phyloP scores from a whole-genome alignment of 2,113 vertebrate species.

The Pangasianodon hypophthalmus region DNA sequence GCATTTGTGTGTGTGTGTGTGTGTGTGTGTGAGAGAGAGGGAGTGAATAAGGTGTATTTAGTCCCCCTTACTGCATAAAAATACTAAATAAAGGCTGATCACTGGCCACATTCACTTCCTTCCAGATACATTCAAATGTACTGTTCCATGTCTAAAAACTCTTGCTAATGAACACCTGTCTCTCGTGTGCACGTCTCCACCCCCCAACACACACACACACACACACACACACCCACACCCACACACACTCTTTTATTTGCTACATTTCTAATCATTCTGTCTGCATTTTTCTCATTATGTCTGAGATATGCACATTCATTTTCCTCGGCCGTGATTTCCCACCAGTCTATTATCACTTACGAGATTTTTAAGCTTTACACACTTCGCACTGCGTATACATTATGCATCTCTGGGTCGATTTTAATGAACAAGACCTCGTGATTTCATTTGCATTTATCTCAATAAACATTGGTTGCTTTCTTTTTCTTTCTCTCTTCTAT shows the following conservation, averaged over 20 bases:
- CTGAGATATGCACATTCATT: constrained; percentile 29
- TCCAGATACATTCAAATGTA: constrained; percentile 35
- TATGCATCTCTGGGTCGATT: constrained; percentile 10
- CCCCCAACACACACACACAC: background rate
- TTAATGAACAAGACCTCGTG: background rate
- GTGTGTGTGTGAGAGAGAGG: constrained; percentile 5
- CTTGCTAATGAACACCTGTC: constrained; percentile 45
- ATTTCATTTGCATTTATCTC: constrained; percentile 30
- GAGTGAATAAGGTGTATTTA: constrained; percentile 11
- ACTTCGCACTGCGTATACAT: background rate
- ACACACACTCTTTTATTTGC: background rate
- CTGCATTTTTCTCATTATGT: constrained; percentile 5
- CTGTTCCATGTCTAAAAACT: constrained; percentile 1
- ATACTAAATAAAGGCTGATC: constrained; percentile 36
- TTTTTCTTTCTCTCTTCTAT: background rate
- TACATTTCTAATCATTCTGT: constrained; percentile 16
- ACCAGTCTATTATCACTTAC: background rate
- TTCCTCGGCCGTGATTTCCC: background rate
- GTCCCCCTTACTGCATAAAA: background rate
- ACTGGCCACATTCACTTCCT: constrained; percentile 20
- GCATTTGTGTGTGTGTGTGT: constrained; percentile 25
- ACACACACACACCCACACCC: background rate
- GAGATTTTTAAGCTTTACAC: background rate
- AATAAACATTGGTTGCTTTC: background rate
- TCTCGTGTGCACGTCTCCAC: constrained; percentile 13